Conservation (phyloP, 2,797 vertebrate genomes). For the Chaetophractus vellerosus region DNA sequence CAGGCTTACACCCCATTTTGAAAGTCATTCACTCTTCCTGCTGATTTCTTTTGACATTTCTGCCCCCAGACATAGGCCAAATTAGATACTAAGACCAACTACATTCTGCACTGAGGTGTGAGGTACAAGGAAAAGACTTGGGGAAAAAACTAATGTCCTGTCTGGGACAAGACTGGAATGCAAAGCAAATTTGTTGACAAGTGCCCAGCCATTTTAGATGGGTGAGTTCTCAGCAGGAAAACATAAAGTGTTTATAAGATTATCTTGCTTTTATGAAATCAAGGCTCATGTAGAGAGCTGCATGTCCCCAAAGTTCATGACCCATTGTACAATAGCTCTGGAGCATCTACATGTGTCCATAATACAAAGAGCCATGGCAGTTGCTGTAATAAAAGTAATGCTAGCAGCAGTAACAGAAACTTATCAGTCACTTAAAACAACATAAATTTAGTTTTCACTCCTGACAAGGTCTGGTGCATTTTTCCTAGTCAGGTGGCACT, state of each 20-base stretch:
- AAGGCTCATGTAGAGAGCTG: background rate
- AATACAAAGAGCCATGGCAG: background rate
- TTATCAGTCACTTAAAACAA: background rate
- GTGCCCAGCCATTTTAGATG: background rate
- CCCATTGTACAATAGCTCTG: background rate
- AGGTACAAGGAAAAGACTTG: background rate
- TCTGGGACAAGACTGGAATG: background rate
- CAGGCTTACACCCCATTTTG: rapidly evolving
- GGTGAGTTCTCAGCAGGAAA: background rate
- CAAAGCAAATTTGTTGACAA: background rate
- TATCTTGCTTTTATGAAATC: background rate
- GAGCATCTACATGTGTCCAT: background rate
- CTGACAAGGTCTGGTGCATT: background rate
- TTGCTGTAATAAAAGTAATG: background rate
- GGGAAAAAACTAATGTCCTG: background rate
- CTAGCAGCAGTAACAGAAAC: background rate
- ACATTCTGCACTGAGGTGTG: background rate
- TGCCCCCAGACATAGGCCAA: background rate
- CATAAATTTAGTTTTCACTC: background rate
- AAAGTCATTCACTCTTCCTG: background rate
- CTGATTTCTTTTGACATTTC: background rate
- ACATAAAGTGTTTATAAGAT: background rate
- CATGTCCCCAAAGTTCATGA: background rate
- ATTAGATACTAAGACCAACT: background rate
- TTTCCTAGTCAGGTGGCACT: background rate